Conservation (phyloP, 2,797 vertebrate genomes). For the Pseudochromis fuscus region DNA sequence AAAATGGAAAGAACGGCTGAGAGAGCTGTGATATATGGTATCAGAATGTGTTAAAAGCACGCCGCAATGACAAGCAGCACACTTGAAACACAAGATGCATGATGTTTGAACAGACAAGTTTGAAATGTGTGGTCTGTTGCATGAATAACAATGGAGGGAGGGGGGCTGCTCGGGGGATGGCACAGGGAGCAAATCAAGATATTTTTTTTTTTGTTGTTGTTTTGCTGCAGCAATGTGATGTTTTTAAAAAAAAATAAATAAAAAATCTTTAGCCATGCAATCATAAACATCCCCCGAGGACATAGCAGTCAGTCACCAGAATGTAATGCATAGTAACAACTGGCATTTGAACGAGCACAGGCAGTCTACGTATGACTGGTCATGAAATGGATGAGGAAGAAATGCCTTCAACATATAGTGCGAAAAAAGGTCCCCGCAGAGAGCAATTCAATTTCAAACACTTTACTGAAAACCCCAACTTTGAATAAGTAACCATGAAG, state of each 20-base stretch:
- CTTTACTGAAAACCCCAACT: conserved; percentile 39
- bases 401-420: conserved; percentile 7
- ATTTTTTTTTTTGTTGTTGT: conserved; percentile 27
- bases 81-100: background rate
- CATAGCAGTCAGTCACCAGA: conserved; percentile 25
- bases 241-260: conserved; percentile 1
- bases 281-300: conserved; percentile 38
- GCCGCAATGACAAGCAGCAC: no score
- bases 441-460: conserved; percentile 51
- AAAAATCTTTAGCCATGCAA: conserved; percentile 16
- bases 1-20: no score
- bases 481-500: conserved; percentile 57
- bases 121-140: background rate
- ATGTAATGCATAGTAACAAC: conserved; percentile 42
- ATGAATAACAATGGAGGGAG: background rate
- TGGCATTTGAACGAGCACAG: conserved; percentile 35
- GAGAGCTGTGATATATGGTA: no score
- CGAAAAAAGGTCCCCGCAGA: background rate
- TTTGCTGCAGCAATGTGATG: conserved; percentile 14
- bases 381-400: conserved; percentile 48
- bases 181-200: background rate
- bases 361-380: conserved; percentile 16
- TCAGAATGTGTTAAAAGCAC: no score
- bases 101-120: background rate
- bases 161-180: background rate